Evolutionary conservation across 2,797 vertebrate species (phyloP), one percentile per base, ranked within the genome.

Genomic region (Melanotaenia boesemani): DNA sequence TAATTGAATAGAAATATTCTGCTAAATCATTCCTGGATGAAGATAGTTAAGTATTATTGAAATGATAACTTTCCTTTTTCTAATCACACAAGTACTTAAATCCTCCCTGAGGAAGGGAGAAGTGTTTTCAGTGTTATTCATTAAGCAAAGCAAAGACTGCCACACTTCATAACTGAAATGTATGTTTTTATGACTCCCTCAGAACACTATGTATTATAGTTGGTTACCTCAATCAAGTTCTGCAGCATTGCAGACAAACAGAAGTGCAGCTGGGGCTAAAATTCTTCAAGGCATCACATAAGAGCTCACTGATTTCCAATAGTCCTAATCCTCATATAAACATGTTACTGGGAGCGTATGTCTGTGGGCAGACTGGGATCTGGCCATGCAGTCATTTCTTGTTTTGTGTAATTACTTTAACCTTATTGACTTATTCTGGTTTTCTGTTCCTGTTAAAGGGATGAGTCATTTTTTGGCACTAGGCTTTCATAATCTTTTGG

Each of bases 181-280:
- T n/a, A 52, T 37, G 22, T 65, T 26, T 66, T 44, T 24, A 44
- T 48, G 39, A 20, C 5, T 50, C 11, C 3, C 3, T 36, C 13
- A 30, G 22, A 22, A 24, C 32, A 39, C 36, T 26, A 32, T 36
- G 30, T 46, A 60, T 41, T 58, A 22, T 67, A 20, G 48, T 39
- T 60, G 34, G 24, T 75, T 63, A 3, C 13, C 16, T 50, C 22
- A 63, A 60, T 39, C 50, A 32, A 18, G 75, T 63, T 79, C 52
- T 75, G 44, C 57, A 58, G 56, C 58, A 71, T 67, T 74, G 22
- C 41, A 70, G 81, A 77, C 46, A 50, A 36, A 20, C 15, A 57
- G 54, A 58, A 52, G 36, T 62, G 32, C n/a, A 46, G 13, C 36
- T 36, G 1, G 54, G 18, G 2, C 26, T 68, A 41, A 52, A 61